Percentiles rank a stretch among this genome's conserved stretches.
Evolutionary conservation across 2,113 vertebrate species (phyloP).

Genomic region (Tympanuchus pallidicinctus): DNA sequence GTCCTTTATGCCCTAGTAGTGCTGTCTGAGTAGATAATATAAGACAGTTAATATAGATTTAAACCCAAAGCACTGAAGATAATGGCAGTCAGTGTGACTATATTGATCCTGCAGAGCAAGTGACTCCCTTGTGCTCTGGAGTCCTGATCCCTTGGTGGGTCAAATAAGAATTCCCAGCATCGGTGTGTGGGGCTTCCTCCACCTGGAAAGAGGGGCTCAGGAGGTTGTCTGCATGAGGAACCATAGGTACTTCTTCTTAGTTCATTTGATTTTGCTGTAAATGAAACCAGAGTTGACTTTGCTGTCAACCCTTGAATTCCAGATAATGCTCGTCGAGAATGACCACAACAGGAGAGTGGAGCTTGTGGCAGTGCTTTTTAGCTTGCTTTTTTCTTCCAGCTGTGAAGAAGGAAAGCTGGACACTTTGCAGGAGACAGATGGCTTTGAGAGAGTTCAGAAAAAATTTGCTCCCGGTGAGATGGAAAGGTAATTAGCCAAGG

Average conservation of each 20-base stretch:
- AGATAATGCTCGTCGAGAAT: background rate
- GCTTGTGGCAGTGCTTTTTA: background rate
- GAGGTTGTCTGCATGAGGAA: background rate
- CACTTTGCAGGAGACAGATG: background rate
- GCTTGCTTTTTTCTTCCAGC: conserved; percentile 42
- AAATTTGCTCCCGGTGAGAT: background rate
- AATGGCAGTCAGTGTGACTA: background rate
- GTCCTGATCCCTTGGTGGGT: background rate
- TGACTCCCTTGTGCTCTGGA: background rate
- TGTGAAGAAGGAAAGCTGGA: background rate
- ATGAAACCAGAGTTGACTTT: background rate
- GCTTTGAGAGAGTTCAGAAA: conserved; percentile 1
- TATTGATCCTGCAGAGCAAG: background rate
- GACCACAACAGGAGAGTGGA: background rate
- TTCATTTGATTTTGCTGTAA: background rate
- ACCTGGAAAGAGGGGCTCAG: fast-evolving
- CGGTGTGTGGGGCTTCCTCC: background rate
- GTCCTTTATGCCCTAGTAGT: background rate
- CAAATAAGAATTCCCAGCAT: background rate
- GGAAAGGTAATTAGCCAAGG: conserved; percentile 58
- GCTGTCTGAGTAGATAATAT: background rate
- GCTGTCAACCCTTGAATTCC: background rate
- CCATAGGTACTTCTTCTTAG: background rate
- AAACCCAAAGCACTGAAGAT: background rate
- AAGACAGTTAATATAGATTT: background rate